A percentile compares a stretch with the other conserved stretches of the same genome.
Evolutionary conservation across 2,888 invertebrate genomes (phyloP).

Genomic region (Scrobipalpa atriplicella): DNA sequence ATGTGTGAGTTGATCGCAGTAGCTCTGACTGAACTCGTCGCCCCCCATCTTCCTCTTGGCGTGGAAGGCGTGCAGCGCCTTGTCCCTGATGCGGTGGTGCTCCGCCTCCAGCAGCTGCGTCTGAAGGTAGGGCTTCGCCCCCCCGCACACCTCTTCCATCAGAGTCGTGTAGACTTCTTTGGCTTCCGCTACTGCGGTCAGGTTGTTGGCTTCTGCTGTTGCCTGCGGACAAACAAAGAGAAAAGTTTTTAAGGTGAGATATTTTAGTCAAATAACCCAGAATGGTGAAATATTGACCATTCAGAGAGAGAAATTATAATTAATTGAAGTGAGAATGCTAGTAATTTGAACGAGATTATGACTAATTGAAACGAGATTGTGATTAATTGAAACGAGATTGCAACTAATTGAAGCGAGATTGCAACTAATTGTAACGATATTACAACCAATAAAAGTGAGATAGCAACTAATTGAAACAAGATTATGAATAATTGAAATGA

Average conservation of each 20-base stretch:
- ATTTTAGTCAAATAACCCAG: too few species aligned
- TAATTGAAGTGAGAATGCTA: too few species aligned
- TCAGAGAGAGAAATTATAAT: not conserved
- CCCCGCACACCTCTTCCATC: slow-evolving; percentile 99
- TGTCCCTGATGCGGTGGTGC: slow-evolving; percentile 90
- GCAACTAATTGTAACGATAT: too few species aligned
- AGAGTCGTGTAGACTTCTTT: slow-evolving; percentile 93
- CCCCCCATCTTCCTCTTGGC: slow-evolving; percentile 99
- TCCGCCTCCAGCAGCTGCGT: slow-evolving; percentile 92
- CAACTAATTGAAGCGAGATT: too few species aligned
- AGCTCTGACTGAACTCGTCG: slow-evolving; percentile 95
- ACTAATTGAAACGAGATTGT: too few species aligned
- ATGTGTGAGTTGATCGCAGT: slow-evolving; percentile 90
- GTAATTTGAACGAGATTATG: too few species aligned
- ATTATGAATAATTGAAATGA: too few species aligned
- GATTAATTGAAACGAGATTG: too few species aligned
- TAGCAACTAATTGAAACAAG: too few species aligned
- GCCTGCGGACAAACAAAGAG: slow-evolving; percentile 88
- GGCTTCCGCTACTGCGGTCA: slow-evolving; percentile 97
- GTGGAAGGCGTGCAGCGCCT: slow-evolving; percentile 89
- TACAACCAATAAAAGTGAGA: too few species aligned
- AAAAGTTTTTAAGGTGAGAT: too few species aligned
- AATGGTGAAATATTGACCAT: too few species aligned
- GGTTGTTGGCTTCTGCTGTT: slow-evolving; percentile 99
- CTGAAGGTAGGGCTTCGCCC: slow-evolving; percentile 96